Base-by-base conservation (phyloP, 2,797 vertebrate genomes). In the Jordanella pulchra region DNA sequence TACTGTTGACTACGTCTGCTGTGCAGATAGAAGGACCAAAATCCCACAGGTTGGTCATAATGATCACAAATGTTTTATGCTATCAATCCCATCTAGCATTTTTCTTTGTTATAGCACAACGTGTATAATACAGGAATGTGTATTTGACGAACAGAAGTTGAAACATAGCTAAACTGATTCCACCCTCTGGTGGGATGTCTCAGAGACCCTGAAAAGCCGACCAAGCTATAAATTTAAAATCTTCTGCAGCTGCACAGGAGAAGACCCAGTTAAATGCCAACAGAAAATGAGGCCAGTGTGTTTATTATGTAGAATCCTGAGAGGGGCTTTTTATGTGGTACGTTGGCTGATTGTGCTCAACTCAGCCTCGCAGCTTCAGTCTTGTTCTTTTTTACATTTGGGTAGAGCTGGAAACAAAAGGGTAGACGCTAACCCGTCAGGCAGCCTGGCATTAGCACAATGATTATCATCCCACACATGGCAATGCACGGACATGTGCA, bases 331-430 rank as follows among this genome's bases (percentile, higher is more conserved):
- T 65, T 63, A 11, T 63, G 39, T 44, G 50, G 28, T 30, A n/a
- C 45, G 32, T 75, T 78, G 73, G 45, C 75, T 78, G 47, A n/a
- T 69, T 79, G 69, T 67, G 4, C 47, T 15, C 42, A 3, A 45
- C 71, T 72, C 64, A 70, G 68, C 65, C 65, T 68, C 18, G n/a
- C 60, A 47, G 75, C 71, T 63, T 56, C 58, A 65, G 69, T 75
- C 69, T 45, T 50, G 71, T 63, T 83, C 23, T 9, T 68, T 77
- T 77, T 72, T 79, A 72, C 78, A 85, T 84, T 78, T 84, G 77
- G 71, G 53, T 69, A 4, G 47, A 65, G 71, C 67, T 77, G 78
- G 80, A 85, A 86, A 83, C 83, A 84, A 86, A 87, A 84, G 21
- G 82, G 61, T 76, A 86, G 78, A 77, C 54, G 51, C 81, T 65